These are phyloP conservation scores for Euclidia mi DNA, from an alignment of 2,888 invertebrate species.

Conservation along the genomic window DNA sequence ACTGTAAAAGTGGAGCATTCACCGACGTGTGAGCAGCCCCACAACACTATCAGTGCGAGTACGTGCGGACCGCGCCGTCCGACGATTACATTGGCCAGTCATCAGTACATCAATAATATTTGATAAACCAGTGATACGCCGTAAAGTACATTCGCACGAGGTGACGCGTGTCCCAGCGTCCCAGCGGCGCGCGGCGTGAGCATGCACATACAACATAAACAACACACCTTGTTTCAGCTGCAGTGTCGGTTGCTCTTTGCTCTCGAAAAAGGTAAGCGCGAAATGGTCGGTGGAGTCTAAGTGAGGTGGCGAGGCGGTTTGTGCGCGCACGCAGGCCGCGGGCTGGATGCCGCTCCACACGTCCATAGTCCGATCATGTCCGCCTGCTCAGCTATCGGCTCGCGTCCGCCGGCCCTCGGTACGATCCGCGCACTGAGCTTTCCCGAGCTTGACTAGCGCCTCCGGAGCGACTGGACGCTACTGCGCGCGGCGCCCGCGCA, in stretches of 20 bases:
- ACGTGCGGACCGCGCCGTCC: too few species aligned
- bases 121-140: background rate
- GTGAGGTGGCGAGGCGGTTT: conserved; percentile 81
- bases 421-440: conserved; percentile 81
- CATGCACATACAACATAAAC: conserved; percentile 13
- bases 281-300: conserved; percentile 93
- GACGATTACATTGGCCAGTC: too few species aligned
- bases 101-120: too few species aligned
- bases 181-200: conserved; percentile 10
- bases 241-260: conserved; percentile 88
- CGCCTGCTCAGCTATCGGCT: conserved; percentile 64
- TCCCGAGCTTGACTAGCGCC: conserved; percentile 62
- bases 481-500: conserved; percentile 60
- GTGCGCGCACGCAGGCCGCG: conserved; percentile 91
- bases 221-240: conserved; percentile 78
- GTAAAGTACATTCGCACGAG: conserved; percentile 12
- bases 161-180: background rate
- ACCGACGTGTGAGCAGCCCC: too few species aligned
- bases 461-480: conserved; percentile 51
- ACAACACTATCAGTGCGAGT: too few species aligned
- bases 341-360: conserved; percentile 93
- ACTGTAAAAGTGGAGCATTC: too few species aligned
- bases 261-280: conserved; percentile 95
- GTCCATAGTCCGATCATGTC: conserved; percentile 91
- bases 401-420: conserved; percentile 83